Conservation (phyloP, 2,888 invertebrate genomes). For the Caenorhabditis sp. region DNA sequence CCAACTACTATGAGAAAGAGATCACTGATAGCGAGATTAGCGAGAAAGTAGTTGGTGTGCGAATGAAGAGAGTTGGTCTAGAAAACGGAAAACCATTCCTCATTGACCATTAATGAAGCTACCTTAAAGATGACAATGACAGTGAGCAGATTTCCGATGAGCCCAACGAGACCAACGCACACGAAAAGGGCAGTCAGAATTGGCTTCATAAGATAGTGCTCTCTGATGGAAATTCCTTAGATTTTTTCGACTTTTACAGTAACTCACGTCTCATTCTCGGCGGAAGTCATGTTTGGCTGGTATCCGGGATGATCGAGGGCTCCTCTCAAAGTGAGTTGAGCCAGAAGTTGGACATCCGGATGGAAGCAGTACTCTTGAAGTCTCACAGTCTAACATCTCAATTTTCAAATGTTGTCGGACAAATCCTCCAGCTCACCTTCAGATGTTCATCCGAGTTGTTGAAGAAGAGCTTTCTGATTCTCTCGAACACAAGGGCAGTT, state of each 20-base stretch:
- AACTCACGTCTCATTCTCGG: no score
- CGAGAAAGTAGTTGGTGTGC: conserved; percentile 78
- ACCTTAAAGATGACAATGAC: conserved; percentile 67
- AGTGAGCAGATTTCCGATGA: conserved; percentile 75
- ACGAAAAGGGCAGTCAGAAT: conserved; percentile 72
- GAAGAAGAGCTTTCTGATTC: conserved; percentile 19
- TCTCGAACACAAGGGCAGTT: conserved; percentile 2
- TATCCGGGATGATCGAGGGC: conserved; percentile 24
- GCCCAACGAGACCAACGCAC: conserved; percentile 72
- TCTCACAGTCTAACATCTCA: background rate
- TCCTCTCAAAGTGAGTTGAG: conserved; percentile 15
- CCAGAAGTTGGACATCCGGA: conserved; percentile 39
- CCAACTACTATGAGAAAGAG: conserved; percentile 73
- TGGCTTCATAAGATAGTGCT: conserved; percentile 54
- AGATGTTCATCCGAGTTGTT: conserved; percentile 10
- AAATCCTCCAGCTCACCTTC: no score
- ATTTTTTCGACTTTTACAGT: background rate
- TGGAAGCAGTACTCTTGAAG: conserved; percentile 32
- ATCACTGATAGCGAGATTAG: conserved; percentile 73
- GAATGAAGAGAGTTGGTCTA: conserved; percentile 74
- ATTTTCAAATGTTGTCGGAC: no score
- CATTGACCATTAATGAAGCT: background rate
- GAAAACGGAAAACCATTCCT: no score
- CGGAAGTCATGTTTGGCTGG: background rate
- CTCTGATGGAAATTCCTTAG: conserved; percentile 2